Evolutionary conservation across 2,113 vertebrate species (phyloP), one percentile per base, ranked within the genome.

Genomic region (Percopsis transmontana): DNA sequence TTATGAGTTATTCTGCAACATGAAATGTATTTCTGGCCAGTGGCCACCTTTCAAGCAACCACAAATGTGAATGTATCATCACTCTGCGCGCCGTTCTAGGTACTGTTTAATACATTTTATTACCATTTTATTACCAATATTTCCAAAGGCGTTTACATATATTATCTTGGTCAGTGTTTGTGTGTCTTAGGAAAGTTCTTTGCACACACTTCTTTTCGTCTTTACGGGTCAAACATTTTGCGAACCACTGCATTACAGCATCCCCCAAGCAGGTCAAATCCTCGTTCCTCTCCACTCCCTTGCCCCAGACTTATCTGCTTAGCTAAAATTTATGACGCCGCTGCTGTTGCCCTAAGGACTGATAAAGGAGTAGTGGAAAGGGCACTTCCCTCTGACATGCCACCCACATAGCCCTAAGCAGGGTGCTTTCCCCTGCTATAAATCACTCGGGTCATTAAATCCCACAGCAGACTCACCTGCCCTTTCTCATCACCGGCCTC

Each of bases 361-460:
- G 56, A 71, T 70, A 60, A 62, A 72, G 65, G 0, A 42, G 68
- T n/a, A 16, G 44, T 24, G 20, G 72, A 86, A 82, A 68, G 72
- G 75, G 51, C 52, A 59, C 80, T 86, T 87, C 88, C 87, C 80
- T 86, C 68, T 88, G 79, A 69, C 57, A 62, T 40, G 5, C 70
- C 86, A 73, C 83, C 84, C 87, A 75, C 56, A 63, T 72, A 59
- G 87, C 51, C 41, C 64, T 77, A 59, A 88, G 57, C 23, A 50
- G 68, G 47, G 76, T 83, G 68, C 76, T 85, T 76, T 70, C 66
- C 65, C 68, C 64, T 40, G 61, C 50, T 68, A 90, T 86, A 90
- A 92, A 92, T 92, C 87, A 85, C 67, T 54, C 12, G 45, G 82
- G 80, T 82, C 70, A 67, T 68, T 90, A 77, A 88, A 88, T 86